Evolutionary conservation across 64 coral and sea anemone genomes (phyloP), one percentile per base, ranked within the genome.

Genomic region (Orbicella faveolata): DNA sequence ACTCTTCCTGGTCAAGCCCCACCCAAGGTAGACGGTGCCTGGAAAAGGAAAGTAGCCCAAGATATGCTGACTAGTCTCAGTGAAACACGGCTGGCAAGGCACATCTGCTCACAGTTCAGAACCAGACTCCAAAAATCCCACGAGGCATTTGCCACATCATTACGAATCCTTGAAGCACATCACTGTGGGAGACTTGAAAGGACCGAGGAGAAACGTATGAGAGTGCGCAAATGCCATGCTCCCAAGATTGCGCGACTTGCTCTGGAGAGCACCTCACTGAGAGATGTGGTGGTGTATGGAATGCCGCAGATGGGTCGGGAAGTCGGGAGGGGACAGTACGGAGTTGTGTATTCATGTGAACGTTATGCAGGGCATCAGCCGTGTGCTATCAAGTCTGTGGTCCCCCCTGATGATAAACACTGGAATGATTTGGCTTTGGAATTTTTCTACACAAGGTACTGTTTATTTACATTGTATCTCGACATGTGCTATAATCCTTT

Each of bases 391-490:
- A 99, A 99, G 61, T 99, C 96, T 51, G 96, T 99, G 41, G 96
- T 99, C 52, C 96, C 96, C 75, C 96, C 96, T 77, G 96, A 99
- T 95, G 96, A 99, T 74, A 99, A 99, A 61, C 96, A 99, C 55
- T 99, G 96, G 96, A 99, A 99, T 93, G 96, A 99, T 80, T 89
- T 99, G 36, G 94, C 96, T 57, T 59, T 98, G 55, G 96, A 98
- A 23, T 98, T 98, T 74, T 98, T 83, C 25, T 98, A 98, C 63
- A 98, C 96, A 13, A 95, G 94, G 96, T 95, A 87, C 7, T 48
- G 17, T 26, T 3, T 59, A 10, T 59, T 8, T 59, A 17, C 36
- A 21, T 48, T 20, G 44, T 48, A 48, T 48, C 44, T 48, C 2
- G 44, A 48, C 7, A 6, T 48, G 44, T 48, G 44, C 7, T 48